phyloP scores from a whole-genome alignment of 1,140 invertebrate species.

The Papilio xuthus region DNA sequence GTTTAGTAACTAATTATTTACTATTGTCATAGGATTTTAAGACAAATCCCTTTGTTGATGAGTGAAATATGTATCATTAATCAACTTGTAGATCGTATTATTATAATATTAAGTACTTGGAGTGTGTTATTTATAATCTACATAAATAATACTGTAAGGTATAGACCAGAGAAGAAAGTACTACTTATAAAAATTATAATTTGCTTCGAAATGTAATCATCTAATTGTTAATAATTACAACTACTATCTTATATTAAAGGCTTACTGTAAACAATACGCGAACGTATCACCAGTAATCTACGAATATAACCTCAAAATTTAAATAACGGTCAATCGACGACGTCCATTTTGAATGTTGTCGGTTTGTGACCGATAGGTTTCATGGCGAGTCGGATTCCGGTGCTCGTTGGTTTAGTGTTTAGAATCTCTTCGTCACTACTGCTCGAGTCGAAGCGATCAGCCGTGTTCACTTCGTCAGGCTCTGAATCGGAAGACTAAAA shows the following conservation, averaged over 20 bases:
- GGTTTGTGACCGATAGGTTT: constrained; percentile 68
- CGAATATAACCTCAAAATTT: constrained; percentile 29
- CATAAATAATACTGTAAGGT: constrained; percentile 18
- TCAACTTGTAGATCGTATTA: background rate
- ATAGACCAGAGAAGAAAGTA: background rate
- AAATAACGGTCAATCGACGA: constrained; percentile 61
- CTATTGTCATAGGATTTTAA: background rate
- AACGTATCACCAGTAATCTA: constrained; percentile 35
- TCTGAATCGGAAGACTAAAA: constrained; percentile 70
- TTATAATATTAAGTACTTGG: background rate
- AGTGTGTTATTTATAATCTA: background rate
- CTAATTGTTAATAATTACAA: background rate
- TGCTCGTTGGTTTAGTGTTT: constrained; percentile 57
- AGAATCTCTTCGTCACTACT: constrained; percentile 73
- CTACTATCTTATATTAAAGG: constrained; percentile 1
- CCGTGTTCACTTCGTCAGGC: constrained; percentile 54
- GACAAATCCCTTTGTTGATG: background rate
- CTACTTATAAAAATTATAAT: background rate
- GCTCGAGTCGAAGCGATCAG: constrained; percentile 64
- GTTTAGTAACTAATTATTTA: background rate
- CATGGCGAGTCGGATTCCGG: constrained; percentile 64
- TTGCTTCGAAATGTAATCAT: background rate
- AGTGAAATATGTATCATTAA: background rate
- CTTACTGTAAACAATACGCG: background rate
- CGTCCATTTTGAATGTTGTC: constrained; percentile 70